Evolutionary conservation across 2,888 invertebrate genomes (phyloP).

Genomic region (Xanthia togata): DNA sequence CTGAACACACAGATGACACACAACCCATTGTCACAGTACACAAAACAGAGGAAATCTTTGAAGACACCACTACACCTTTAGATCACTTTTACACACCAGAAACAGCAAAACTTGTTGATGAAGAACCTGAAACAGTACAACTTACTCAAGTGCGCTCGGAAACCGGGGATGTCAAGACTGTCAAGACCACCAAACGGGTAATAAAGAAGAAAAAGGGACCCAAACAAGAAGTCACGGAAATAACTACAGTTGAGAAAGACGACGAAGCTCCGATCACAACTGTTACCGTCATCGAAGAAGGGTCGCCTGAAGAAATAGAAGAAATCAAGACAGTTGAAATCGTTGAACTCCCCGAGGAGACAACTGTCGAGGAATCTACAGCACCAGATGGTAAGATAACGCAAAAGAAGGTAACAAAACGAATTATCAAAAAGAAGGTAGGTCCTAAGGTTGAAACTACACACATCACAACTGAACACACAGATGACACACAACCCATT

Average conservation of each 20-base stretch:
- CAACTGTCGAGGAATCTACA: slow-evolving; percentile 8
- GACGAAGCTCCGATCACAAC: slow-evolving; percentile 68
- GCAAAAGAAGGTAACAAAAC: slow-evolving; percentile 55
- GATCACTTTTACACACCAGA: slow-evolving; percentile 9
- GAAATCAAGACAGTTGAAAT: not conserved
- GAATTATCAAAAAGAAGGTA: slow-evolving; percentile 64
- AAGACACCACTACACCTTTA: not conserved
- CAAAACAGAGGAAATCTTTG: not conserved
- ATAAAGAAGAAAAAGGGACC: slow-evolving; percentile 70
- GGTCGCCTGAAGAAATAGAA: not conserved
- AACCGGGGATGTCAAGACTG: slow-evolving; percentile 68
- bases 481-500: slow-evolving; percentile 33
- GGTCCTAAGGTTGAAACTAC: slow-evolving; percentile 58
- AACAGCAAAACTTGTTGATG: rapidly evolving
- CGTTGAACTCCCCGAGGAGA: slow-evolving; percentile 40
- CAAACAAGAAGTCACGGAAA: slow-evolving; percentile 63
- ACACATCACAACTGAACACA: slow-evolving; percentile 48
- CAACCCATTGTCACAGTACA: not conserved
- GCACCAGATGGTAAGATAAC: slow-evolving; percentile 40
- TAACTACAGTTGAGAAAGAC: slow-evolving; percentile 74
- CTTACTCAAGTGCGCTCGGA: slow-evolving; percentile 33
- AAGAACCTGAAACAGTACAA: slow-evolving; percentile 11
- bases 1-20: not conserved
- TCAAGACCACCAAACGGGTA: slow-evolving; percentile 69
- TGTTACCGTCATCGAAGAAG: slow-evolving; percentile 53